Evolutionary conservation across 2,888 invertebrate genomes (phyloP).

Genomic region (Cynaeus angustus): DNA sequence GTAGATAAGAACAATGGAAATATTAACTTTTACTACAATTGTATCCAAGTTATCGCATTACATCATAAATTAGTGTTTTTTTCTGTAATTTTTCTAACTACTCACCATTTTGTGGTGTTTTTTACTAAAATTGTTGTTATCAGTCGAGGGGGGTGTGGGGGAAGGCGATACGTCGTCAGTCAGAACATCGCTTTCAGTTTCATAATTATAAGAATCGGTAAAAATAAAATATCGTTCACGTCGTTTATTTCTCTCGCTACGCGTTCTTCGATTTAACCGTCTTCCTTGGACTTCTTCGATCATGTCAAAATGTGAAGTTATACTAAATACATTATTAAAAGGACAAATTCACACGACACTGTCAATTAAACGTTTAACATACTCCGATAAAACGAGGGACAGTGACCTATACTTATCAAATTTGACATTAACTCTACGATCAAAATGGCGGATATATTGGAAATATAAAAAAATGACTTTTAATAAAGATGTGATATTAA

Average conservation of each 20-base stretch:
- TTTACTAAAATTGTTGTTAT: conserved; percentile 53
- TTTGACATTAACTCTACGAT: conserved; percentile 52
- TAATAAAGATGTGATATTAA: too few species aligned
- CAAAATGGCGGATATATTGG: conserved; percentile 41
- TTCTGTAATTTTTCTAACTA: too few species aligned
- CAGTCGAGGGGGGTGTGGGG: conserved; percentile 39
- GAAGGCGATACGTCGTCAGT: conserved; percentile 31
- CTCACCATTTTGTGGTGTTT: conserved; percentile 28
- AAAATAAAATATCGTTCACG: conserved; percentile 65
- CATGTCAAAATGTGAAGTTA: conserved; percentile 54
- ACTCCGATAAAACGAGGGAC: conserved; percentile 43
- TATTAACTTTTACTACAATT: too few species aligned
- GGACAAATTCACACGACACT: conserved; percentile 32
- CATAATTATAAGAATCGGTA: conserved; percentile 52
- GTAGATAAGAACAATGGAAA: too few species aligned
- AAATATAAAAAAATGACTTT: conserved; percentile 16
- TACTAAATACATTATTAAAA: conserved; percentile 41
- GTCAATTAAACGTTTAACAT: conserved; percentile 27
- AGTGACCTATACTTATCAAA: conserved; percentile 56
- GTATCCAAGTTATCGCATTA: too few species aligned
- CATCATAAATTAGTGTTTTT: too few species aligned
- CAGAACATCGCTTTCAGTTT: conserved; percentile 48
- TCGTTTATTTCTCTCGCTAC: conserved; percentile 66
- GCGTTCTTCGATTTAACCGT: conserved; percentile 63
- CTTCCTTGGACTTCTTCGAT: conserved; percentile 62